Evolutionary conservation across 2,888 invertebrate species (phyloP).

Genomic region (Standfussiana lucernea): DNA sequence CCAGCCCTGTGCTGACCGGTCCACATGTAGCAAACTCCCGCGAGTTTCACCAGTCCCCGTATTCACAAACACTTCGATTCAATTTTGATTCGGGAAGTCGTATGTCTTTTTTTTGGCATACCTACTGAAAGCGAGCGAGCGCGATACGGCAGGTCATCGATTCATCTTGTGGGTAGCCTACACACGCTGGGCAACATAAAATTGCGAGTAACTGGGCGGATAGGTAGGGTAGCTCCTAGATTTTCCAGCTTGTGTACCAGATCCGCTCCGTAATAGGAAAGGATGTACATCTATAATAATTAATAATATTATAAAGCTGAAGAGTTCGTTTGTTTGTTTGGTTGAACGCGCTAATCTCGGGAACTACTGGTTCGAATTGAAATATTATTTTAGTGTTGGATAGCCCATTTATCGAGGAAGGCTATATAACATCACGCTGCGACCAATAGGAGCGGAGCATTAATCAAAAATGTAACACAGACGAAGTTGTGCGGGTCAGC

Average conservation of each 20-base stretch:
- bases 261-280: neutral
- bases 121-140: neutral
- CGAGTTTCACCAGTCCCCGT: neutral
- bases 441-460: no score
- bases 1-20: neutral
- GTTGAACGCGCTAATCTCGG: no score
- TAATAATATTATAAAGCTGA: no score
- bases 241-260: neutral
- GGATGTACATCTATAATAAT: no score
- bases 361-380: no score
- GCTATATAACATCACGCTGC: no score
- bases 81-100: neutral
- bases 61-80: neutral
- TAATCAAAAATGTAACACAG: no score
- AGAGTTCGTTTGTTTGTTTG: no score
- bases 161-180: no score
- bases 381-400: no score
- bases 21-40: neutral
- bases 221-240: neutral
- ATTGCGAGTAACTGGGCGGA: neutral
- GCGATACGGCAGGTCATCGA: neutral
- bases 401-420: no score
- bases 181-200: neutral
- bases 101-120: neutral
- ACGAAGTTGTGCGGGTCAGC: no score